A percentile compares a stretch with the other conserved stretches of the same genome.
phyloP scores from a whole-genome alignment of 2,888 invertebrate genomes.

The Leptura quadrifasciata region DNA sequence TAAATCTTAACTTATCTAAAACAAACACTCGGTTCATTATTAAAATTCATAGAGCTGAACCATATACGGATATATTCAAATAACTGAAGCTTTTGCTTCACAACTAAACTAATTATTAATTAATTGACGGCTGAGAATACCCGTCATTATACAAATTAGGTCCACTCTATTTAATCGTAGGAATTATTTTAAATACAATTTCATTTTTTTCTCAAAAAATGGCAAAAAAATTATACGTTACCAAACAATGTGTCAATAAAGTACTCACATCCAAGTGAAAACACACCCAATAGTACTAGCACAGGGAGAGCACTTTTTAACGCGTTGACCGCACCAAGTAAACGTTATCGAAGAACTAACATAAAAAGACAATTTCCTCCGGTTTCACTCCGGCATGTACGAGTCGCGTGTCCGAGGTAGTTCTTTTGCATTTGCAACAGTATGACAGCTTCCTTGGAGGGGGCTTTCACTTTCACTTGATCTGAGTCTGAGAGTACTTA shows the following conservation, averaged over 20 bases:
- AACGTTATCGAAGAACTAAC: conserved; percentile 49
- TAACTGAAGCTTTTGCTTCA: not conserved
- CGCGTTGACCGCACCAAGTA: conserved; percentile 50
- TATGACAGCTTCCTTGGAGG: conserved; percentile 49
- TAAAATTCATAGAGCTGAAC: not conserved
- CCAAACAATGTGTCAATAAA: conserved; percentile 2
- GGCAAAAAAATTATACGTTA: conserved; percentile 17
- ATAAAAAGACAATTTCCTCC: conserved; percentile 47
- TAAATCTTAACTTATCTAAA: too few relatives aligned
- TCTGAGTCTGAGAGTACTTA: conserved; percentile 32
- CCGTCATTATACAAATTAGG: not conserved
- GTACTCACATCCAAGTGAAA: conserved; percentile 57
- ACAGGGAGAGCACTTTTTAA: conserved; percentile 48
- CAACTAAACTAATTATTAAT: conserved; percentile 71
- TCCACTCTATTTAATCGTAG: not conserved
- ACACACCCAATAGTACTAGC: conserved; percentile 46
- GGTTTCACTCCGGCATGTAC: conserved; percentile 28
- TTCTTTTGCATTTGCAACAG: conserved; percentile 53
- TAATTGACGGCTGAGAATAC: not conserved
- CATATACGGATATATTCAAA: not conserved
- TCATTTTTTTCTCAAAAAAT: not conserved
- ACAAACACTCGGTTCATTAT: too few relatives aligned
- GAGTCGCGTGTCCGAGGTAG: conserved; percentile 53
- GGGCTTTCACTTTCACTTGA: conserved; percentile 58
- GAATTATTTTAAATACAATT: not conserved